Evolutionary conservation across 1,140 invertebrate species (phyloP).

Genomic region (Megalopta genalis): DNA sequence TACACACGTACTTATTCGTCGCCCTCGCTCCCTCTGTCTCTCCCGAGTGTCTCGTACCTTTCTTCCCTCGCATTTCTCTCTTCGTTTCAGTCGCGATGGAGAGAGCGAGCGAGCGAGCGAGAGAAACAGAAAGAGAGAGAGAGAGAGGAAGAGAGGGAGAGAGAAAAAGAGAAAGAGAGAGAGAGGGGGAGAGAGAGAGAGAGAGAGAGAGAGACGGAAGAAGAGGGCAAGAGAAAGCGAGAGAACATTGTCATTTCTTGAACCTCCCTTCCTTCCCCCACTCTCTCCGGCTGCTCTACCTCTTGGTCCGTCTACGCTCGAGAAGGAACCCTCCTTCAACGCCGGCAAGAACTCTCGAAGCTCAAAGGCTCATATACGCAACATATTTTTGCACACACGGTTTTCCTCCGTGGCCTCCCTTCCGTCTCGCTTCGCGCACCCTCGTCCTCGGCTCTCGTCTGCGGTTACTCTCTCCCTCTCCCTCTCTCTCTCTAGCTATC

Average conservation of each 20-base stretch:
- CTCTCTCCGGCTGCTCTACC: not conserved
- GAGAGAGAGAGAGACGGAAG: not conserved
- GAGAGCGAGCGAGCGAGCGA: no score
- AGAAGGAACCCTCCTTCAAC: constrained; percentile 26
- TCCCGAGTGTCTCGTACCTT: constrained; percentile 4
- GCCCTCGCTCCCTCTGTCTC: constrained; percentile 8
- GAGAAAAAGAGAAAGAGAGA: not conserved
- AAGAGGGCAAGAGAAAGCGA: no score
- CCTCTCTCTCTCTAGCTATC: no score
- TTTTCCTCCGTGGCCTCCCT: not conserved
- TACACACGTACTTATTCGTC: constrained; percentile 27
- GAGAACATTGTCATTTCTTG: constrained; percentile 25
- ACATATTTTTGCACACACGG: constrained; percentile 6
- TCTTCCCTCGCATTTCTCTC: not conserved
- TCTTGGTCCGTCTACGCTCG: constrained; percentile 24
- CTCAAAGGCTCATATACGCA: constrained; percentile 22
- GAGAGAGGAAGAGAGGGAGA: not conserved
- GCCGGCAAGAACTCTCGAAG: constrained; percentile 24
- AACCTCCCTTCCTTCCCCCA: not conserved
- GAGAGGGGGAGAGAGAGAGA: no score
- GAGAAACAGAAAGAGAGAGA: not conserved
- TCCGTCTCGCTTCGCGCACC: not conserved
- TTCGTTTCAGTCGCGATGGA: not conserved
- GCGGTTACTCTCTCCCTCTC: not conserved
- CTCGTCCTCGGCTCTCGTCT: no score